Evolutionary conservation across 1,140 invertebrate genomes (phyloP), one percentile per base, ranked within the genome.

Genomic region (Penaeus japonicus): DNA sequence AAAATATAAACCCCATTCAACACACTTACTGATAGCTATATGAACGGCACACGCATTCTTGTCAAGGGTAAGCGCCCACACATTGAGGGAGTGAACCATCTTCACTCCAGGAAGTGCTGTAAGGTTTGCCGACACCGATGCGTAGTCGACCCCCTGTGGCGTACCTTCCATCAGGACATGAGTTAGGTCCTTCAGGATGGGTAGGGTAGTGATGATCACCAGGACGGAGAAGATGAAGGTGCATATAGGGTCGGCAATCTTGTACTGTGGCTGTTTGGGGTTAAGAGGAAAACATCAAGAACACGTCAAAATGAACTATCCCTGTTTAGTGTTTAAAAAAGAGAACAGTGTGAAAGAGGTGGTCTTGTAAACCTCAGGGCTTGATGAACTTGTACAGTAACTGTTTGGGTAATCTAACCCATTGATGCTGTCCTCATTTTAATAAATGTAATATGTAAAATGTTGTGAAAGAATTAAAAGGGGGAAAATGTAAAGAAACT

Each of bases 181-280:
- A 15, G 96, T 91, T 2, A 96, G 95, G 92, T 98, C 97, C 54
- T 94, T 93, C 53, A 97, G 94, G 32, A 98, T 95, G 80, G 93
- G 94, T 82, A 96, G 92, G 0, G 97, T 97, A 30, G 97, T 97
- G 91, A 95, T 93, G 89, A 98, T 94, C 39, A 98, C 97, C 89
- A 98, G 93, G 20, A 96, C 92, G 30, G 96, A 97, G 94, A 98
- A 98, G 70, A 97, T 91, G 90, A 98, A 95, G 62, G 97, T 98
- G 93, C 97, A 98, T 90, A 98, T 95, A 17, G 97, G 97, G 94
- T 98, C 97, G 65, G 96, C 96, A 78, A 97, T 93, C 92, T 96
- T 95, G 85, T 94, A 96, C 90, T 94, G 92, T 10, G 96, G 96
- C 95, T 96, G 94, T 17, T 93, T 91, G 80, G 62, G 85, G 80